phyloP scores from a whole-genome alignment of 64 coral and sea anemone species.

The Astreopora myriophthalma region DNA sequence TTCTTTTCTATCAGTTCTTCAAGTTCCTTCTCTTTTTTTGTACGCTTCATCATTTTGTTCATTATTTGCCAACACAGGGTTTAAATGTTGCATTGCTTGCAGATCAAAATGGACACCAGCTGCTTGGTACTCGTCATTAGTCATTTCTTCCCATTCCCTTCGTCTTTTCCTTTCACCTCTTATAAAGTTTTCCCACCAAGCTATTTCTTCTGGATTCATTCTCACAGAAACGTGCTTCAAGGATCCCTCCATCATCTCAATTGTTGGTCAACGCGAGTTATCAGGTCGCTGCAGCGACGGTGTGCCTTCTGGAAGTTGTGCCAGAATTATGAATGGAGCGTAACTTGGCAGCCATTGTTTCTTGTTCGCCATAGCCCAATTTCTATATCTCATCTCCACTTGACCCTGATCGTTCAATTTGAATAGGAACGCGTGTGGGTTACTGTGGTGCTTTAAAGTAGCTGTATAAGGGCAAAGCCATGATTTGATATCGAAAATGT shows the following conservation, averaged over 20 bases:
- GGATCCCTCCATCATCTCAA: neutral
- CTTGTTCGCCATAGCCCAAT: conserved; percentile 32
- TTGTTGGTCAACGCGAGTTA: neutral
- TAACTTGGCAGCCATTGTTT: conserved; percentile 54
- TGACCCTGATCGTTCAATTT: conserved; percentile 43
- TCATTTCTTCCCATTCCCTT: conserved; percentile 24
- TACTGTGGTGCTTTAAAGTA: conserved; percentile 32
- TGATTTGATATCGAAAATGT: conserved; percentile 30
- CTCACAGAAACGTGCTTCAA: neutral
- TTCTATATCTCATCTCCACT: conserved; percentile 69
- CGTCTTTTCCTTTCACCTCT: neutral
- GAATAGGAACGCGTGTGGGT: conserved; percentile 39
- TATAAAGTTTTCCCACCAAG: conserved; percentile 38
- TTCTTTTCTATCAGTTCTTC: neutral
- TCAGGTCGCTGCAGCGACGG: neutral
- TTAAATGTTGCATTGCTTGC: neutral
- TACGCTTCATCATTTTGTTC: neutral
- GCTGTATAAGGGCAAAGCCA: neutral
- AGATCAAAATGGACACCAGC: neutral
- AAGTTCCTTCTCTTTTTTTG: neutral
- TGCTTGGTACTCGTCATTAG: neutral
- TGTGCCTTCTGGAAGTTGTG: neutral
- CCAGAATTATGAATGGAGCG: conserved; percentile 19
- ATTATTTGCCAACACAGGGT: neutral
- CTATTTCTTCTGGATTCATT: neutral